These are phyloP conservation scores for Rhadina sibilatrix DNA, from an alignment of 2,113 vertebrate species.

Conservation along the genomic window DNA sequence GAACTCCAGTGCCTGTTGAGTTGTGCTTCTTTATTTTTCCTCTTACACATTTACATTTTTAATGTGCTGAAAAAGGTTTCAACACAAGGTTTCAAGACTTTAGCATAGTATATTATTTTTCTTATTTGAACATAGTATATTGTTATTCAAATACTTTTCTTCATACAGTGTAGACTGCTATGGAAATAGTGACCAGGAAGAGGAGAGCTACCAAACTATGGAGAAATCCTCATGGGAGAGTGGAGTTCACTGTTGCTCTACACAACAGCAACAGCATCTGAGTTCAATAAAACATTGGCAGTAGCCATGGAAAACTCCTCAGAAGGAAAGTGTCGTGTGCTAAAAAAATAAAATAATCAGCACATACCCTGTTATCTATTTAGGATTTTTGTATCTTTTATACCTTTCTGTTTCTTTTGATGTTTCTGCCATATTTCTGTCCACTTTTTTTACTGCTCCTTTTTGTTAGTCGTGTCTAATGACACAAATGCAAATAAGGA, in stretches of 20 bases:
- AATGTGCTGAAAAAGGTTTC: neutral
- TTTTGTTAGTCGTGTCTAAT: neutral
- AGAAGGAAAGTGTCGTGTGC: neutral
- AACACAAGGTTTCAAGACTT: neutral
- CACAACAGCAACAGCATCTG: neutral
- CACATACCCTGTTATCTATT: neutral
- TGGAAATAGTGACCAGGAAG: neutral
- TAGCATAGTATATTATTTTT: neutral
- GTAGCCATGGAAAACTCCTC: neutral
- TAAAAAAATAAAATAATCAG: neutral
- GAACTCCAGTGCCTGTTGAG: neutral
- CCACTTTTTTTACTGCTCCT: rapidly evolving
- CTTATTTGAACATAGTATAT: neutral
- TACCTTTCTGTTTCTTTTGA: neutral
- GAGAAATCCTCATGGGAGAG: neutral
- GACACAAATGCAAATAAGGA: neutral
- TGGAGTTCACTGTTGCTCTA: neutral
- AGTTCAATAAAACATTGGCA: neutral
- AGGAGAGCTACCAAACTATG: neutral
- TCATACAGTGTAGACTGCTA: neutral
- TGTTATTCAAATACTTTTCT: no score
- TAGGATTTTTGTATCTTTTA: neutral
- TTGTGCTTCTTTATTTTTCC: neutral
- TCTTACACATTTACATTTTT: neutral
- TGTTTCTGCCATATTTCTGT: neutral